Evolutionary conservation across 2,888 invertebrate species (phyloP), one percentile per base, ranked within the genome.

Genomic region (Tipula confusa): DNA sequence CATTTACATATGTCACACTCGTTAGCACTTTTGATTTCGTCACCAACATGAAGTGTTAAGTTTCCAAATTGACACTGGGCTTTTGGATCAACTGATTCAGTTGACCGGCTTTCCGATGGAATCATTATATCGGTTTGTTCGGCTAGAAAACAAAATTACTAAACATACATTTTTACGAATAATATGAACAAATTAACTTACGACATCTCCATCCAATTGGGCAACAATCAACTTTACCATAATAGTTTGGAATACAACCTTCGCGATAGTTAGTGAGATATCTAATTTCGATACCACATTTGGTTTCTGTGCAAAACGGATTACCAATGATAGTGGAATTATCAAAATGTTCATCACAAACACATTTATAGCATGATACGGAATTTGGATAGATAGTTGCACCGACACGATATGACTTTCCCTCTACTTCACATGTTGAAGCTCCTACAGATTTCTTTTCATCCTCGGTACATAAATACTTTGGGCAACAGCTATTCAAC

Each of bases 391-490:
- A 89, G 86, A 91, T 91, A 1, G 87, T 87, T 85, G 91, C 89
- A 0, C 91, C 91, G 83, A 91, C 91, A 84, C 88, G 88, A 87
- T 91, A 92, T 0, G 88, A 88, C 84, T 88, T 87, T 0, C 90
- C 90, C 64, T 91, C 91, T 0, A 90, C 88, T 79, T 90, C 89
- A 84, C 92, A 92, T 0, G 15, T 82, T n/a, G 11, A 9, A 0
- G 9, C 24, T 24, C 24, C 24, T 3, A 82, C 9, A 1, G 33
- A 89, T 90, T 84, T 88, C 88, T 38, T 43, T 48, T 29, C 29
- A 2, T 38, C 85, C 84, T 85, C 85, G 5, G 82, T 83, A 82
- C 85, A 86, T 15, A 81, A 79, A 79, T 84, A 83, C 24, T 64
- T 24, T 79, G 85, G 85, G n/a, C 84, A 84, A 82, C 86, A 86